Evolutionary conservation across 1,140 invertebrate genomes (phyloP), one percentile per base, ranked within the genome.

Genomic region (Drosophila nasuta): DNA sequence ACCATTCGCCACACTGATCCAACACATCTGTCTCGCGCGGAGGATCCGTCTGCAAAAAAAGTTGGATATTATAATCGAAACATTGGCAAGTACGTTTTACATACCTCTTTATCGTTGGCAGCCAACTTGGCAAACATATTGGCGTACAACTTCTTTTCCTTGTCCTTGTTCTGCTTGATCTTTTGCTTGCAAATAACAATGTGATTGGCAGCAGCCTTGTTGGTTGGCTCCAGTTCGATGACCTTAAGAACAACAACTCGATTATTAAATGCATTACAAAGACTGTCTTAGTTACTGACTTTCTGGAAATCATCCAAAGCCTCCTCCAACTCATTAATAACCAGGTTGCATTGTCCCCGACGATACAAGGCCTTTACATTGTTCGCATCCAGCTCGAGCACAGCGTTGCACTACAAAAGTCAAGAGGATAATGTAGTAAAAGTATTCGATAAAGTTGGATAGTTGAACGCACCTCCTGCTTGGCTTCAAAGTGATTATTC

Each of bases 61-160:
- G 15, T 59, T 41, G 8, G 10, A 17, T 48, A 58, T 49, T 64
- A n/a, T 11, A n/a, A 35, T 25, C 20, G 20, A 15, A 35, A 15
- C n/a, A 8, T 5, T 17, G 2, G 15, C 11, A 5, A 35, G 2
- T 57, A 41, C 8, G 11, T 13, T 59, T 1, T 28, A 13, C 45
- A 13, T 89, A 97, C 96, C 95, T 97, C 95, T 93, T 95, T 95
- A 93, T 97, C 96, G 91, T 95, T 94, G 82, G 96, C 95, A 1
- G 96, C 96, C 93, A 97, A 96, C 93, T 97, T 97, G 75, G 97
- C 95, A 92, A 99, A 99, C 97, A 99, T 99, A 92, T 98, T 98
- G 2, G 96, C 96, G 93, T 98, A 99, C 8, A 97, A 94, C 83
- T 97, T 96, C 93, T 98, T 98, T 91, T 99, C 98, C 76, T 96